Conservation (phyloP, 2,888 invertebrate genomes). For the Candidula unifasciata region DNA sequence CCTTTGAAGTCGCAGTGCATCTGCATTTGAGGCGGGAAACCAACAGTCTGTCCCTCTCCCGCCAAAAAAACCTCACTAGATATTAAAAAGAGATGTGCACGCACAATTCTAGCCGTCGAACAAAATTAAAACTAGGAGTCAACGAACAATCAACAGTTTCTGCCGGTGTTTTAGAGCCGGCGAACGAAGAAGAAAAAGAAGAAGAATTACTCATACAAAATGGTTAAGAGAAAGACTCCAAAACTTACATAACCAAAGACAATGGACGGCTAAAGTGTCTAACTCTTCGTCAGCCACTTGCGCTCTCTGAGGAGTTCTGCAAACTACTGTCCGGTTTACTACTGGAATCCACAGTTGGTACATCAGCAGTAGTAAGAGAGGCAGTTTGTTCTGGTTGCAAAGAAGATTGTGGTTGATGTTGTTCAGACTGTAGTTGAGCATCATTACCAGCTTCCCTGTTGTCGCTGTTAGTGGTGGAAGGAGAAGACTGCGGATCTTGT, state of each 20-base stretch:
- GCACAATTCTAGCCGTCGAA: too few species aligned
- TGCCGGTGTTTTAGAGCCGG: too few species aligned
- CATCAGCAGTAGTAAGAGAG: neutral
- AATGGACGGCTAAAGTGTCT: neutral
- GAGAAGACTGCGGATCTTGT: neutral
- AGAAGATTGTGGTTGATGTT: slow-evolving; percentile 13
- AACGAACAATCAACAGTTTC: too few species aligned
- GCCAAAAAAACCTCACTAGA: too few species aligned
- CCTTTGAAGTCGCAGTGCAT: too few species aligned
- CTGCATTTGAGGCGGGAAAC: too few species aligned
- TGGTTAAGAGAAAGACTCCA: too few species aligned
- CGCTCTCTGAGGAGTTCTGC: neutral
- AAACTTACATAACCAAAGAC: neutral
- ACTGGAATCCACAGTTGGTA: neutral
- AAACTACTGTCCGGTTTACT: neutral
- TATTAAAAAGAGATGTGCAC: too few species aligned
- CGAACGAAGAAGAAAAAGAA: too few species aligned
- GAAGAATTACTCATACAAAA: too few species aligned
- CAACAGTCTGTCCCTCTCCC: too few species aligned
- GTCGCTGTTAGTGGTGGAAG: neutral
- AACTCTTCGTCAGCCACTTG: slow-evolving; percentile 11
- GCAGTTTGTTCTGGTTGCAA: neutral
- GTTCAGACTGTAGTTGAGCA: slow-evolving; percentile 1
- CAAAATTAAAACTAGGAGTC: too few species aligned
- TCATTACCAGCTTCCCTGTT: neutral